Percentiles rank a stretch among this genome's conserved stretches.
These are phyloP conservation scores for Phoenicopterus ruber DNA, from an alignment of 2,113 vertebrate genomes.

Conservation along the genomic window DNA sequence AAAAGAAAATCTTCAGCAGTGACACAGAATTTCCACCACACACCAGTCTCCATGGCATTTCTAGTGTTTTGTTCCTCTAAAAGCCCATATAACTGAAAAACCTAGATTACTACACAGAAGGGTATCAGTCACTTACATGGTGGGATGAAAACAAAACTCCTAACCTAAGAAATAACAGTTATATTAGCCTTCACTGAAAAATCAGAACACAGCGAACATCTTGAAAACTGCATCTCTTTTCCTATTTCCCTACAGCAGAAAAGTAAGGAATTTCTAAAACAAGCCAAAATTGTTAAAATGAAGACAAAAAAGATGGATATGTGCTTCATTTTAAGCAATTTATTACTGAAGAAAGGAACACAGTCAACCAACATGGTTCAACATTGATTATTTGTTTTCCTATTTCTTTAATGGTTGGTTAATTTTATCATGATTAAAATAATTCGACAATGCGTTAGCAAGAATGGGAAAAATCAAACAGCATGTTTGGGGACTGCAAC, in stretches of 20 bases:
- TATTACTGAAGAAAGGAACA: not conserved
- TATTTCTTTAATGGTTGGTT: not conserved
- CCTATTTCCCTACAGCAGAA: not conserved
- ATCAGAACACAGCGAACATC: not conserved
- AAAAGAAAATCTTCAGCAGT: not conserved
- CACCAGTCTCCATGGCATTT: not conserved
- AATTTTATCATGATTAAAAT: conserved; percentile 4
- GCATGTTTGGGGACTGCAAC: not conserved
- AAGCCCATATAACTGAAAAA: not conserved
- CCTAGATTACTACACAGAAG: not conserved
- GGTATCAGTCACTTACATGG: not conserved
- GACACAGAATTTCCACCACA: not conserved
- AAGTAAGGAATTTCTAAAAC: not conserved
- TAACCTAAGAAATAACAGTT: not conserved
- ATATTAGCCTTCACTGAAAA: not conserved
- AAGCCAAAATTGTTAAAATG: not conserved
- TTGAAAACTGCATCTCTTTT: not conserved
- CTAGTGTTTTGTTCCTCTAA: not conserved
- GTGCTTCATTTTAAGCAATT: not conserved
- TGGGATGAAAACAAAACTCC: not conserved
- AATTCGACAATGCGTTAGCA: not conserved
- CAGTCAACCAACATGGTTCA: not conserved
- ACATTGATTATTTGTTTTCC: not conserved
- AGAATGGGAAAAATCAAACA: not conserved
- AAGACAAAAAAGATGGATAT: not conserved